These are phyloP conservation scores for Podilymbus podiceps DNA, from an alignment of 2,113 vertebrate species.

Conservation along the genomic window DNA sequence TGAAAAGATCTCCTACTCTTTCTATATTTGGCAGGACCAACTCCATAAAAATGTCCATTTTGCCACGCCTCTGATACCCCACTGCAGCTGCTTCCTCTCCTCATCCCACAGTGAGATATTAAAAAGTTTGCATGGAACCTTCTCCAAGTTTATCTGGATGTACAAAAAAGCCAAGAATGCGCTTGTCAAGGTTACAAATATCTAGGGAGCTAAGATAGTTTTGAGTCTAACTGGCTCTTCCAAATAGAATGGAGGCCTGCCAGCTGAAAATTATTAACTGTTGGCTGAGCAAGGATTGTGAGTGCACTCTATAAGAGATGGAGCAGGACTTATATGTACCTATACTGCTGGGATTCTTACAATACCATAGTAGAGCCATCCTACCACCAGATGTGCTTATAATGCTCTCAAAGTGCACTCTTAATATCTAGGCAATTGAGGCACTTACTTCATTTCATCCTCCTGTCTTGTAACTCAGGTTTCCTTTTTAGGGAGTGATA, in stretches of 20 bases:
- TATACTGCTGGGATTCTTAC: slow-evolving; percentile 37
- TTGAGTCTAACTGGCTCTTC: slow-evolving; percentile 38
- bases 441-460: slow-evolving; percentile 37
- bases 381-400: slow-evolving; percentile 10
- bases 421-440: slow-evolving; percentile 16
- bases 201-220: slow-evolving; percentile 5
- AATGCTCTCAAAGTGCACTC: slow-evolving; percentile 32
- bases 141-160: slow-evolving; percentile 50
- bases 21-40: slow-evolving; percentile 49
- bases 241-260: slow-evolving; percentile 4
- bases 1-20: slow-evolving; percentile 43
- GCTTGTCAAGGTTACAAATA: slow-evolving; percentile 55
- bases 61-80: slow-evolving; percentile 40
- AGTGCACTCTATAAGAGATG: not conserved
- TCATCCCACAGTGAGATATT: slow-evolving; percentile 52
- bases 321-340: slow-evolving; percentile 14
- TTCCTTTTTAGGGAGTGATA: slow-evolving; percentile 18
- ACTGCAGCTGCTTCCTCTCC: slow-evolving; percentile 48
- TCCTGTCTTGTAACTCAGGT: not conserved
- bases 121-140: slow-evolving; percentile 41
- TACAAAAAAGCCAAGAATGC: slow-evolving; percentile 54
- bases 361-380: slow-evolving; percentile 35
- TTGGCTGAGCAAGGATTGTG: slow-evolving; percentile 10
- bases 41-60: slow-evolving; percentile 61
- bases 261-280: slow-evolving; percentile 57